Evolutionary conservation across 2,888 invertebrate species (phyloP), one percentile per base, ranked within the genome.

Genomic region (Amorpha juglandis): DNA sequence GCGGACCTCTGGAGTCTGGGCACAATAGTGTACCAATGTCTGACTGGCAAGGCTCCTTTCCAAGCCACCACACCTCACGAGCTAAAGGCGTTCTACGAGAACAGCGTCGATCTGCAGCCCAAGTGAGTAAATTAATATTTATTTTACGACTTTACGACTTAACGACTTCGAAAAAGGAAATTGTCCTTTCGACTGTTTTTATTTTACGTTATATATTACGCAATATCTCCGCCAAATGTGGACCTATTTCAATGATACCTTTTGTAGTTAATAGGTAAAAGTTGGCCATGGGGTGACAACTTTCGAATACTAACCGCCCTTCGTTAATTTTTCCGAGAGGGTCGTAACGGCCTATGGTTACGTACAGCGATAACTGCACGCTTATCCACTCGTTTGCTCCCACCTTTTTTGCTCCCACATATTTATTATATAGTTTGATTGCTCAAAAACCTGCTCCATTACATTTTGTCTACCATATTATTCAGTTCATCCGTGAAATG

Each of bases 1-100:
- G 99, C 99, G 11, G 99, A 99, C 93, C 95, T 99, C 68, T 99
- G 99, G 99, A 99, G 99, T 74, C 95, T 99, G 78, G 99, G 99
- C 65, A 99, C 99, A 19, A 99, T 99, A 78, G 98, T 99, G 68
- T 99, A 98, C 93, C 99, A 99, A 91, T 99, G 99, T 93, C 95
- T 99, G 73, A 99, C 99, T 35, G 99, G 99, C 70, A 98, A 98
- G 91, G 99, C 99, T 50, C 99, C 99, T 42, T 99, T 99, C 92
- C 97, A 98, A 92, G 99, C 99, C 58, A 97, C 98, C 81, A 99
- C 99, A 19, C 99, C 99, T 14, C 99, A 99, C 87, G 99, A 98
- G 77, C 95, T 99, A 69, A 99, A 99, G 90, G 96, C 96, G 77
- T 99, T 97, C 92, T 99, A 99, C 87, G 99, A 99, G 89, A 98